These are phyloP conservation scores for Drosophila kikkawai DNA, from an alignment of 1,140 invertebrate genomes.

Conservation along the genomic window DNA sequence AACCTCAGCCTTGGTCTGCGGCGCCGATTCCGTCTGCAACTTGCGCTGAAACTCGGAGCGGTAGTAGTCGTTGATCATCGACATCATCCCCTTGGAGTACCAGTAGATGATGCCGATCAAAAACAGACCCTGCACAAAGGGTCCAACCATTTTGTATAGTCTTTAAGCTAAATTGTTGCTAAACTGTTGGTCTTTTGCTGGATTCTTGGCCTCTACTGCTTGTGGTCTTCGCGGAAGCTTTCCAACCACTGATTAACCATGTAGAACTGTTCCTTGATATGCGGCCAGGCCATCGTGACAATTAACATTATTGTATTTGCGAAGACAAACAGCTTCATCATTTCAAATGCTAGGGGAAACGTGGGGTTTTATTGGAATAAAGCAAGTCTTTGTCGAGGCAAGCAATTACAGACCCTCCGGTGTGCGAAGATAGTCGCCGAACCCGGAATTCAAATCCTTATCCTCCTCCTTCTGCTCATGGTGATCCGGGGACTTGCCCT, in stretches of 20 bases:
- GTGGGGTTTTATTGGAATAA: not conserved
- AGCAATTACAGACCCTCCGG: conserved; percentile 77
- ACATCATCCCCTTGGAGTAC: conserved; percentile 81
- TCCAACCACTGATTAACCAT: conserved; percentile 76
- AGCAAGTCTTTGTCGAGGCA: not conserved
- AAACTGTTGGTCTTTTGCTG: not conserved
- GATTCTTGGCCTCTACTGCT: conserved; percentile 21
- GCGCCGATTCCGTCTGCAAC: conserved; percentile 33
- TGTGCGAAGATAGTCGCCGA: conserved; percentile 80
- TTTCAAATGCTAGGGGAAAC: conserved; percentile 66
- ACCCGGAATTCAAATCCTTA: conserved; percentile 80
- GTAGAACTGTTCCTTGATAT: conserved; percentile 73
- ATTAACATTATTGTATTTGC: conserved; percentile 82
- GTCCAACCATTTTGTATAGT: conserved; percentile 68
- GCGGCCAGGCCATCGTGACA: conserved; percentile 83
- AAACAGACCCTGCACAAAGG: conserved; percentile 78
- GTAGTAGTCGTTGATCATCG: conserved; percentile 84
- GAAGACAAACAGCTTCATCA: conserved; percentile 84
- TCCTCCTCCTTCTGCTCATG: conserved; percentile 67
- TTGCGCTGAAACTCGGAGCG: conserved; percentile 79
- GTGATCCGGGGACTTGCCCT: conserved; percentile 33
- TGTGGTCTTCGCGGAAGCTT: conserved; percentile 48
- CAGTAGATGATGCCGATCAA: conserved; percentile 83
- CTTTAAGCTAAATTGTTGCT: not conserved
- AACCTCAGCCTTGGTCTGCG: conserved; percentile 28